Percentiles rank a stretch among this genome's conserved stretches.
Evolutionary conservation across 2,888 invertebrate genomes (phyloP).

Genomic region (Rotaria socialis): DNA sequence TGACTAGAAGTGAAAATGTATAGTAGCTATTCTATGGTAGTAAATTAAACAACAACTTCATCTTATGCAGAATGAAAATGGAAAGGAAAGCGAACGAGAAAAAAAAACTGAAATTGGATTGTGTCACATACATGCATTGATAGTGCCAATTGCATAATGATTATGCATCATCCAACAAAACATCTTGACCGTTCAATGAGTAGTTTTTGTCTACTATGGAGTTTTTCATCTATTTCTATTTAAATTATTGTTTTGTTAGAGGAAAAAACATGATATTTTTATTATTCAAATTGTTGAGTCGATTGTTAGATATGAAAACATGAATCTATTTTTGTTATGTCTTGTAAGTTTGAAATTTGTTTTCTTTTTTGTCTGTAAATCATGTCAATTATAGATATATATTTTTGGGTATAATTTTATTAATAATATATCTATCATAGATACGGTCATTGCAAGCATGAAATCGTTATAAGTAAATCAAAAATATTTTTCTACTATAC

Average conservation of each 20-base stretch:
- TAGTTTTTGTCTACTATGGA: neutral
- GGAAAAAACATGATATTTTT: neutral
- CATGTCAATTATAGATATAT: no score
- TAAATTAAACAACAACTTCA: conserved; percentile 1
- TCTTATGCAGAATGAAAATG: neutral
- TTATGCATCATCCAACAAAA: neutral
- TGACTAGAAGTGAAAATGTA: neutral
- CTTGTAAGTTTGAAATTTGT: no score
- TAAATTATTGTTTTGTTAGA: neutral
- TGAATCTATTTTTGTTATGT: no score
- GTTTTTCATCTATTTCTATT: neutral
- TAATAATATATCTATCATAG: neutral
- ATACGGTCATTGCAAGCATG: neutral
- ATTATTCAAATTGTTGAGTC: neutral
- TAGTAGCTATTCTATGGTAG: neutral
- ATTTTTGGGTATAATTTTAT: no score
- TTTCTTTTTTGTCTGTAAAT: no score
- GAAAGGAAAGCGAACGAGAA: neutral
- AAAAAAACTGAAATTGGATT: neutral
- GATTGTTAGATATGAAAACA: no score
- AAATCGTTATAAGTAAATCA: neutral
- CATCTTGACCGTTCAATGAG: conserved; percentile 2
- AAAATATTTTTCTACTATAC: no score
- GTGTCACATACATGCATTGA: neutral
- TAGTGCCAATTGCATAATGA: conserved; percentile 23